These are phyloP conservation scores for Micronycteris hirsuta DNA, from an alignment of 2,113 vertebrate species.

Conservation along the genomic window DNA sequence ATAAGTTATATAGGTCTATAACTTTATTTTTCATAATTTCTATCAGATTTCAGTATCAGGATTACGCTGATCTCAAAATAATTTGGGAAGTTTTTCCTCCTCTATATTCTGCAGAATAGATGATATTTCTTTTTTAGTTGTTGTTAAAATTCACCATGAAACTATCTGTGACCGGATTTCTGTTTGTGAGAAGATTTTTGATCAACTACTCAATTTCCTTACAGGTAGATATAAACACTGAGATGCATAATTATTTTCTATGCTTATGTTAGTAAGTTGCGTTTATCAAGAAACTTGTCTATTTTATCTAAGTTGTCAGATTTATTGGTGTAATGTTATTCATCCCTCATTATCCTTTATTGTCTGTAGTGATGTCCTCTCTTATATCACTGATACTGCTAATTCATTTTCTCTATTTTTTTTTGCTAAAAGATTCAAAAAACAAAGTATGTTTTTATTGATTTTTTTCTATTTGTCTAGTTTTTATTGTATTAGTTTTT, in stretches of 20 bases:
- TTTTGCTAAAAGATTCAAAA: background rate
- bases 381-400: background rate
- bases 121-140: background rate
- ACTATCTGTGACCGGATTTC: background rate
- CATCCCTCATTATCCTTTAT: background rate
- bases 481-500: background rate
- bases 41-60: background rate
- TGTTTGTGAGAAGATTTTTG: background rate
- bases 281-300: background rate
- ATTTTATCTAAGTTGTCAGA: background rate
- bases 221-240: background rate
- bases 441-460: background rate
- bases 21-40: background rate
- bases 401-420: background rate
- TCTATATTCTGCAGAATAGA: background rate
- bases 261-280: background rate
- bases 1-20: background rate
- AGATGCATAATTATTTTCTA: background rate
- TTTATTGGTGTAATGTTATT: background rate
- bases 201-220: background rate
- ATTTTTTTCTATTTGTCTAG: background rate
- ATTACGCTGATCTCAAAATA: background rate
- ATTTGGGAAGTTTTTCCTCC: background rate
- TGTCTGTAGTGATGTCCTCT: background rate
- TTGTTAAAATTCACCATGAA: background rate